Evolutionary conservation across 2,888 invertebrate genomes (phyloP).

Genomic region (Lordiphosa andalusiaca): DNA sequence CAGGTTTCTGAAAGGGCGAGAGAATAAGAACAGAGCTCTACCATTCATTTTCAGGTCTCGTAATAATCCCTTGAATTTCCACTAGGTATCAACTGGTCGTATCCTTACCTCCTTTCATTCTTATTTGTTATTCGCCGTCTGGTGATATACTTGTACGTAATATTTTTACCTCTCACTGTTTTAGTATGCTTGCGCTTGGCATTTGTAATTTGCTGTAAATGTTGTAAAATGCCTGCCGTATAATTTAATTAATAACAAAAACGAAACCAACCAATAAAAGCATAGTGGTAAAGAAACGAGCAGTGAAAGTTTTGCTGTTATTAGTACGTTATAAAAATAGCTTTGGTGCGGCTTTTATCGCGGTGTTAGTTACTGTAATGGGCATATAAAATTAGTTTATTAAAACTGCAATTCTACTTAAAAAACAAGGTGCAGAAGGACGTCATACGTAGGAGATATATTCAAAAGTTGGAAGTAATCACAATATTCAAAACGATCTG

Average conservation of each 20-base stretch:
- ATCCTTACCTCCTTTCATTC: background rate
- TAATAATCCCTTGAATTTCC: too few species aligned
- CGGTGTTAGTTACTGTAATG: conserved; percentile 43
- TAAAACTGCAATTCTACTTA: too few species aligned
- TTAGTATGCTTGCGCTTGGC: conserved; percentile 44
- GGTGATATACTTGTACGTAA: conserved; percentile 55
- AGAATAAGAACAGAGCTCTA: too few species aligned
- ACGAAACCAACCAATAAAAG: conserved; percentile 27
- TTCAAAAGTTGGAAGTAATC: too few species aligned
- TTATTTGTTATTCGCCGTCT: conserved; percentile 45
- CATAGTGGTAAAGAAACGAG: conserved; percentile 50
- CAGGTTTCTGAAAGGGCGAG: too few species aligned
- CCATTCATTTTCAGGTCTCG: too few species aligned
- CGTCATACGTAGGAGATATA: too few species aligned
- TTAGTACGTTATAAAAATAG: conserved; percentile 72
- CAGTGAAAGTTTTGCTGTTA: conserved; percentile 75
- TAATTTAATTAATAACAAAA: conserved; percentile 72
- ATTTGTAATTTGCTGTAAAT: conserved; percentile 72
- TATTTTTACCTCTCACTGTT: conserved; percentile 27
- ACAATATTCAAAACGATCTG: too few species aligned
- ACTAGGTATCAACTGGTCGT: conserved; percentile 12
- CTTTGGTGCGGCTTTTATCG: conserved; percentile 64
- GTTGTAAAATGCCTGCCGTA: conserved; percentile 72
- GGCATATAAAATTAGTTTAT: too few species aligned
- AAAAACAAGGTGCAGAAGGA: too few species aligned